phyloP scores from a whole-genome alignment of 64 coral and sea anemone genomes.

The Cladopsammia gracilis region DNA sequence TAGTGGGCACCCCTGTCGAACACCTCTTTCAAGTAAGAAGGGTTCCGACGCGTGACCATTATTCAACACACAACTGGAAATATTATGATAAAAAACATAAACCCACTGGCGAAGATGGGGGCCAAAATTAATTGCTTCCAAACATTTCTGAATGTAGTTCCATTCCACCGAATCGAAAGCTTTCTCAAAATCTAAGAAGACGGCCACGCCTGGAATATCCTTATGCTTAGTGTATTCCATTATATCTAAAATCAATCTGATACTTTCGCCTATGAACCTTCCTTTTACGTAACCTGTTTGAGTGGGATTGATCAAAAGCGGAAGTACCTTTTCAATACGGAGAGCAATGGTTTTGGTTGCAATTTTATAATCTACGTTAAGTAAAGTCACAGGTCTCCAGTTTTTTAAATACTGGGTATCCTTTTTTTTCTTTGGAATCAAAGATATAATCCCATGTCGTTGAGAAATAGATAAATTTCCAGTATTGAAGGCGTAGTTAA shows the following conservation, averaged over 20 bases:
- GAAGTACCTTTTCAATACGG: slow-evolving; percentile 30
- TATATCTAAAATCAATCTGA: slow-evolving; percentile 29
- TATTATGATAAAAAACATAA: slow-evolving; percentile 33
- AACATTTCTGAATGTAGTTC: slow-evolving; percentile 21
- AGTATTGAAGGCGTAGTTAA: slow-evolving; percentile 16
- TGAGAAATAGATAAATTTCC: slow-evolving; percentile 18
- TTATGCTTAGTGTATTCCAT: slow-evolving; percentile 20
- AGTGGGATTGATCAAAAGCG: slow-evolving; percentile 6
- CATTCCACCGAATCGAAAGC: slow-evolving; percentile 30
- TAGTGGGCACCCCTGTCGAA: slow-evolving; percentile 36
- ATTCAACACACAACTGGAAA: slow-evolving; percentile 38
- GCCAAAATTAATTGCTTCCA: slow-evolving; percentile 30
- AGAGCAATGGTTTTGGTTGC: slow-evolving; percentile 19
- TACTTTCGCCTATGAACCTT: slow-evolving; percentile 13
- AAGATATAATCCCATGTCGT: slow-evolving; percentile 19
- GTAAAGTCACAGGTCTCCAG: slow-evolving; percentile 33
- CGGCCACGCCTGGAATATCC: slow-evolving; percentile 6
- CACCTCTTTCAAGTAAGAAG: slow-evolving; percentile 43
- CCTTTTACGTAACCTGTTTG: slow-evolving; percentile 32
- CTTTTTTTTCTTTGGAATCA: slow-evolving; percentile 14
- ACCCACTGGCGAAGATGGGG: slow-evolving; percentile 28
- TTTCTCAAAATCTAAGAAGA: slow-evolving; percentile 40
- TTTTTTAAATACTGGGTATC: slow-evolving; percentile 37
- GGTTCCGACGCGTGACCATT: slow-evolving; percentile 6
- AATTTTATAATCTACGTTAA: slow-evolving; percentile 27